Evolutionary conservation across 2,113 vertebrate genomes (phyloP), one percentile per base, ranked within the genome.

Genomic region (Oreochromis aureus): DNA sequence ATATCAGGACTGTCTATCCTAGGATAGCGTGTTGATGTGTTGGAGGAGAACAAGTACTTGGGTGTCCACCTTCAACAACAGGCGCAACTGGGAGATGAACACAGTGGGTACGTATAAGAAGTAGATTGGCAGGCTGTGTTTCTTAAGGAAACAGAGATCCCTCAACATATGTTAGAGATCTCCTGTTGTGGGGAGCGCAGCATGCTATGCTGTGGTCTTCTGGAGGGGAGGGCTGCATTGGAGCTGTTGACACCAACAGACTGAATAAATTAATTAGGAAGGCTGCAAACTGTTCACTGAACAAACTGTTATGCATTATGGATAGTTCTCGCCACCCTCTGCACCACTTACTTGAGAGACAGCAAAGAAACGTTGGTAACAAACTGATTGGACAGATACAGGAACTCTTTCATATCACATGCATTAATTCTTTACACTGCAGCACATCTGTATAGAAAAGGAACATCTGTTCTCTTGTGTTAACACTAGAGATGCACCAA

Each of bases 281-380:
- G 24, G 22, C 69, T 46, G 41, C 69, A 73, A 73, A 73, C 41
- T 73, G 66, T 27, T 76, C 69, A 76, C 44, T 76, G 71, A 76
- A 30, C 69, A 76, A 76, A 48, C 69, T 30, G 41, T 76, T 76
- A 76, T 30, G 22, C 69, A 76, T 76, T 46, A 30, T 48, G 69
- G 24, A 30, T 11, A 76, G 22, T 76, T 46, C 44, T 30, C 41
- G 12, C 44, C 6, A 48, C 41, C 0, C 0, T 76, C 71, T 76
- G 69, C 69, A 1, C 69, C 41, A 76, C 9, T 30, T 18, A 69
- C 34, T 22, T 69, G 44, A 76, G 4, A 2, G 44, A 30, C 24
- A 48, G 41, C 44, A 48, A 48, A 48, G 2, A 30, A 76, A 71
- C 15, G 1, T 44, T 71, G 12, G n/a, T 71, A 71, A 71, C 0